phyloP scores from a whole-genome alignment of 64 coral and sea anemone genomes.

The Stylophora pistillata region DNA sequence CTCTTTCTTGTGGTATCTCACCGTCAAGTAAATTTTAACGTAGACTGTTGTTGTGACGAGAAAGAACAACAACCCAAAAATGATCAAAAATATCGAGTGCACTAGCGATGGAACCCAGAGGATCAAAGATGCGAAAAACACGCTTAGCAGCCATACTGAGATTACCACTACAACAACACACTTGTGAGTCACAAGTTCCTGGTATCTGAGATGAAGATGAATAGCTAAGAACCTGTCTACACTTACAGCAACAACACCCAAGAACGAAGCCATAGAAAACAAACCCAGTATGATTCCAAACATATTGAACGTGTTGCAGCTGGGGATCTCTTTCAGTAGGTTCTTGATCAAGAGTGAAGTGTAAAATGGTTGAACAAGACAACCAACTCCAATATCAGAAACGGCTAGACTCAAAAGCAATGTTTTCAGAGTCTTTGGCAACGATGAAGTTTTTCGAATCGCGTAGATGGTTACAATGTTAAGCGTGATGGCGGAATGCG shows the following conservation, averaged over 20 bases:
- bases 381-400: slow-evolving; percentile 3
- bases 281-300: neutral
- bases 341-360: neutral
- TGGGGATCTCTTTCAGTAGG: neutral
- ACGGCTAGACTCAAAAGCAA: neutral
- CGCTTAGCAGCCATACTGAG: neutral
- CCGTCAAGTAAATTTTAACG: neutral
- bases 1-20: neutral
- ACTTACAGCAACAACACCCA: neutral
- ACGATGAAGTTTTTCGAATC: neutral
- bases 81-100: neutral
- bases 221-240: slow-evolving; percentile 10
- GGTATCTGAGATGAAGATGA: slow-evolving; percentile 6
- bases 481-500: neutral
- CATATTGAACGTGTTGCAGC: neutral
- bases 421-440: neutral
- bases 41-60: neutral
- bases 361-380: neutral
- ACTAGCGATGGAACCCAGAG: too few relatives aligned
- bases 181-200: slow-evolving; percentile 6
- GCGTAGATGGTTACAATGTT: neutral
- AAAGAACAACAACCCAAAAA: neutral
- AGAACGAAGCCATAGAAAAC: neutral
- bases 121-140: neutral
- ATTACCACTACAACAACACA: neutral